Percentiles rank a stretch among this genome's conserved stretches.
These are phyloP conservation scores for Phaedon cochleariae DNA, from an alignment of 2,888 invertebrate genomes.

Conservation along the genomic window DNA sequence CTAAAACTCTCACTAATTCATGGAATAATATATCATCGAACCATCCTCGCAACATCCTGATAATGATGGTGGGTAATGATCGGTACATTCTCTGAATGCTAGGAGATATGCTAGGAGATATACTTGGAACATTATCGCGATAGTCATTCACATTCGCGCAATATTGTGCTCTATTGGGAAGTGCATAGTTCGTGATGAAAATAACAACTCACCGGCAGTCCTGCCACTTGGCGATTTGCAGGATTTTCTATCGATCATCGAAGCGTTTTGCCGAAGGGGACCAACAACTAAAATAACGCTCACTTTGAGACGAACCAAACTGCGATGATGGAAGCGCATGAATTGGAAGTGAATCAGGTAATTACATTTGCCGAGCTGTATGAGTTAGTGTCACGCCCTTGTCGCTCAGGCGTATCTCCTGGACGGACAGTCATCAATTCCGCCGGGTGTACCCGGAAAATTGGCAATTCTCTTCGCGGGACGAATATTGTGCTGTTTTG, in stretches of 20 bases:
- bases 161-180: too few species aligned
- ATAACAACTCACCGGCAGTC: not conserved
- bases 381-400: constrained; percentile 59
- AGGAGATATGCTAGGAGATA: too few species aligned
- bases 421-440: constrained; percentile 36
- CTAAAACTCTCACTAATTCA: too few species aligned
- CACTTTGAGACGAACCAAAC: constrained; percentile 41
- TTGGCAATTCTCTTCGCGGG: not conserved
- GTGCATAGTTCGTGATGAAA: too few species aligned
- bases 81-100: too few species aligned
- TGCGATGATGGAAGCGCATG: constrained; percentile 49
- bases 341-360: constrained; percentile 55
- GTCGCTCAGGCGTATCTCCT: constrained; percentile 61
- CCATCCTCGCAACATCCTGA: too few species aligned
- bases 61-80: too few species aligned
- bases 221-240: not conserved
- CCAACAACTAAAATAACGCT: constrained; percentile 19
- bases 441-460: constrained; percentile 19
- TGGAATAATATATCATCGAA: too few species aligned
- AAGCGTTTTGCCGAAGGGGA: not conserved
- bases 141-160: too few species aligned
- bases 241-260: too few species aligned
- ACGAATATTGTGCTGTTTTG: not conserved
- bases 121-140: too few species aligned
- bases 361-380: constrained; percentile 55